Base-by-base conservation (phyloP, 2,888 invertebrate species). In the Catotricha subobsoleta region DNA sequence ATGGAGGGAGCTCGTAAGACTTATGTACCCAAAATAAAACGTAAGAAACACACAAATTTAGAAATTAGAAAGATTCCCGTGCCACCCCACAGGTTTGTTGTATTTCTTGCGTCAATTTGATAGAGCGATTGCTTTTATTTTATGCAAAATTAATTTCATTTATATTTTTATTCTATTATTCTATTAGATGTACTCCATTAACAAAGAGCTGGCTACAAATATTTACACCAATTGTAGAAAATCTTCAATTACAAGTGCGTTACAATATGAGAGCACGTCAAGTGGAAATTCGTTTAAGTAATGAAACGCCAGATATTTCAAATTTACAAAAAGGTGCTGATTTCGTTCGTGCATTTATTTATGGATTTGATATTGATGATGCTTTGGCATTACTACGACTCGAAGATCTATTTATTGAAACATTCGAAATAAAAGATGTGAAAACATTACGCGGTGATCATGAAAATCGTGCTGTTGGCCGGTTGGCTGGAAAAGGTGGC, bases 151-250 rank as follows among this genome's bases (percentile, higher is more conserved):
- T 23, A 30, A 39, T 27, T 20, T 31, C 10, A 10, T 10, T 21
- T 31, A 21, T 29, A 36, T 30, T 37, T 37, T 2, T 25, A 13
- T 13, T 23, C 3, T 13, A 23, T 43, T 39, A 41, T 40, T 47
- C 39, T 56, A 59, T 13, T 52, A 71, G 98, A 59, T 90, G 87
- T 54, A 80, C 88, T 8, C 92, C 97, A 0, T 64, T 98, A 8
- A 95, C 94, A 65, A 87, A 94, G 54, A 86, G 83, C 54, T 99
- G 98, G 98, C 67, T 90, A 60, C 90, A 95, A 63, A 90, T 99
- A 49, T 92, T 92, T 56, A 83, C 86, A 37, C 95, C 98, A 0
- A 72, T 99, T 25, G 95, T 97, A 0, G 92, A 98, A 56, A 87
- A 98, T 56, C 67, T 99, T 45, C 74, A 91, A 47, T 65, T 99